Evolutionary conservation across 2,888 invertebrate species (phyloP).

Genomic region (Gisinianus flammeolus): DNA sequence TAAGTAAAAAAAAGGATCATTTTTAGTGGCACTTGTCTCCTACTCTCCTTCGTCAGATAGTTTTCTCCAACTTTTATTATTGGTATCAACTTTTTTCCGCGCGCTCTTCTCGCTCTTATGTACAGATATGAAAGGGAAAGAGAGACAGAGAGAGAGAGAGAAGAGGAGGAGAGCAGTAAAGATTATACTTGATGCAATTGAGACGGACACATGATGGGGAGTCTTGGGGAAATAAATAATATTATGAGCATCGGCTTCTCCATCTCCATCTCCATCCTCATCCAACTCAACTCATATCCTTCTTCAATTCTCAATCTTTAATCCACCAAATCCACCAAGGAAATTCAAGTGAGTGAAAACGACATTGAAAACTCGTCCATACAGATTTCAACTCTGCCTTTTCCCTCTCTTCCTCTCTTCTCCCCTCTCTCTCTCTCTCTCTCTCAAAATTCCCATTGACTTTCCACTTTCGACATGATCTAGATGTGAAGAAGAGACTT

Average conservation of each 20-base stretch:
- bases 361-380: too few relatives aligned
- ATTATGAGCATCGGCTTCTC: neutral
- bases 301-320: too few relatives aligned
- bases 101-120: neutral
- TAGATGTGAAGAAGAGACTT: neutral
- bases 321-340: too few relatives aligned
- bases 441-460: too few relatives aligned
- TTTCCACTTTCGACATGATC: neutral
- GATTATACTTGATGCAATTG: slow-evolving; percentile 2
- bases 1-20: neutral
- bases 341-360: too few relatives aligned
- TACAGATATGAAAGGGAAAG: too few relatives aligned
- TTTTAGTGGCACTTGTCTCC: neutral
- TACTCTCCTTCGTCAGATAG: neutral
- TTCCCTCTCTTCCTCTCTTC: too few relatives aligned
- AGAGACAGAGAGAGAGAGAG: too few relatives aligned
- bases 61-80: neutral
- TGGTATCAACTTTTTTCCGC: neutral
- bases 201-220: neutral
- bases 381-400: too few relatives aligned
- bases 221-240: neutral
- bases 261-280: too few relatives aligned
- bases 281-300: too few relatives aligned
- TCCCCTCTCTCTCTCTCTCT: too few relatives aligned
- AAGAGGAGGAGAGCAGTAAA: neutral